Percentiles rank a stretch among this genome's conserved stretches.
Conservation (phyloP, 2,113 vertebrate species). For the human region GRCh38 chr20:11160001-11160500, state of each 20-base stretch:
- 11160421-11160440: background rate
- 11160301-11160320: slow-evolving; percentile 12
- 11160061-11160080: slow-evolving; percentile 61
- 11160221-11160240: slow-evolving; percentile 61
- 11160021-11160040: slow-evolving; percentile 66
- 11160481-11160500: background rate
- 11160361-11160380: slow-evolving; percentile 16
- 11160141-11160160: slow-evolving; percentile 48
- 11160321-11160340: slow-evolving; percentile 30
- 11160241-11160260: slow-evolving; percentile 69
- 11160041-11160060: slow-evolving; percentile 74
- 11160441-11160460: background rate
- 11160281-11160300: slow-evolving; percentile 61
- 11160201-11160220: slow-evolving; percentile 73
- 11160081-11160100: slow-evolving; percentile 72
- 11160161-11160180: slow-evolving; percentile 73
- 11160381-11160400: background rate
- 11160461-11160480: background rate
- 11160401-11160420: background rate
- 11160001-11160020: slow-evolving; percentile 75
- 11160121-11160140: slow-evolving; percentile 57
- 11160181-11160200: slow-evolving; percentile 51
- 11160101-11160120: slow-evolving; percentile 74
- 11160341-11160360: slow-evolving; percentile 27
- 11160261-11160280: slow-evolving; percentile 61